Percentiles rank a stretch among this genome's conserved stretches.
Evolutionary conservation across 2,113 vertebrate species (phyloP).

Genomic region (Monopterus albus): DNA sequence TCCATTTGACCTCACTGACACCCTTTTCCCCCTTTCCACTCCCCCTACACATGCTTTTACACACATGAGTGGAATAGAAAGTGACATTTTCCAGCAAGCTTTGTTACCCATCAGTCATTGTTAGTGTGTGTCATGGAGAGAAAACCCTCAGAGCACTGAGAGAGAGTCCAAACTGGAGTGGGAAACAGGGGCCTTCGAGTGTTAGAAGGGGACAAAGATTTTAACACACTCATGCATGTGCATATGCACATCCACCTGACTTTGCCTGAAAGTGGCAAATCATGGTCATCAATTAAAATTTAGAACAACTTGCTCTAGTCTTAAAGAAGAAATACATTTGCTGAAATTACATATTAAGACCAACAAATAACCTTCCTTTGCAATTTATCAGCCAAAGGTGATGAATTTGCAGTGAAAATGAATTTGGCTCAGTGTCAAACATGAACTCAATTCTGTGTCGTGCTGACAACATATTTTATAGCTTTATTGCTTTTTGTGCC

Average conservation of each 20-base stretch:
- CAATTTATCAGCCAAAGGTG: neutral
- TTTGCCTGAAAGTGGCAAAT: neutral
- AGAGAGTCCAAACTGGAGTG: conserved; percentile 27
- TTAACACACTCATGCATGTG: neutral
- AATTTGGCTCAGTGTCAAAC: no score
- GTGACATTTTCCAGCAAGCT: conserved; percentile 67
- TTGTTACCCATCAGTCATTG: conserved; percentile 76
- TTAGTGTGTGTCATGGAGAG: conserved; percentile 65
- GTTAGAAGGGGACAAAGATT: conserved; percentile 19
- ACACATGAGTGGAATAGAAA: conserved; percentile 61
- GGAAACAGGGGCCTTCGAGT: conserved; percentile 27
- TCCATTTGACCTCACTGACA: conserved; percentile 21
- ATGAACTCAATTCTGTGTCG: no score
- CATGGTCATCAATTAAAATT: conserved; percentile 6
- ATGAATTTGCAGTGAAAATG: no score
- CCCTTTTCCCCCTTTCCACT: neutral
- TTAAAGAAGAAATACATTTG: neutral
- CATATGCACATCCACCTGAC: neutral
- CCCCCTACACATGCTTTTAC: conserved; percentile 36
- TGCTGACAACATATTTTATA: no score
- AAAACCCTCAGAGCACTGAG: conserved; percentile 50
- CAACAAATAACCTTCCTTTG: neutral
- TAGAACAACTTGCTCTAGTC: neutral
- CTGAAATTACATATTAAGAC: neutral
- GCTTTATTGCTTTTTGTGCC: neutral